Evolutionary conservation across 2,113 vertebrate species (phyloP).

Genomic region (Apeltes quadracus): DNA sequence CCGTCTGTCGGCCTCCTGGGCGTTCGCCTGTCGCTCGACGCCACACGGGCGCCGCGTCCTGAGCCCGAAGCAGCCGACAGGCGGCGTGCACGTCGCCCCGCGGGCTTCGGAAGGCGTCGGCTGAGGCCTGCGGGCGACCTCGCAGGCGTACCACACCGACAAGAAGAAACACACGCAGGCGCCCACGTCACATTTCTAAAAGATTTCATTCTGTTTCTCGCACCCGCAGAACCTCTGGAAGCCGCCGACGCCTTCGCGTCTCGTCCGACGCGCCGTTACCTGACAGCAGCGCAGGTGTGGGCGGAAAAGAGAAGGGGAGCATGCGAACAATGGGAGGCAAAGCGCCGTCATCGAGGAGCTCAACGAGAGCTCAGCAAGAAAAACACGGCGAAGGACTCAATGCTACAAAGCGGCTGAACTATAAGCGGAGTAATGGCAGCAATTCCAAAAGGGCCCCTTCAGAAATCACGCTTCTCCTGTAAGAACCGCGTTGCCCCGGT

Average conservation of each 20-base stretch:
- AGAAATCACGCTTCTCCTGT: background rate
- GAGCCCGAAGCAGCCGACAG: constrained; percentile 8
- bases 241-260: background rate
- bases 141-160: background rate
- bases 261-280: constrained; percentile 12
- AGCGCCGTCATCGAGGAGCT: constrained; percentile 31
- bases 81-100: background rate
- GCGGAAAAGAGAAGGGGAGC: background rate
- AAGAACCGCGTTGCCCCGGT: background rate
- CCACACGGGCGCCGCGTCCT: background rate
- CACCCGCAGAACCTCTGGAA: background rate
- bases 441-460: constrained; percentile 17
- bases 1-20: background rate
- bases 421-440: constrained; percentile 12
- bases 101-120: background rate
- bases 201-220: background rate
- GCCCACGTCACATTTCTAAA: too few relatives aligned
- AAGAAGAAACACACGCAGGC: too few relatives aligned
- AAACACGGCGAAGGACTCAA: too few relatives aligned
- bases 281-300: constrained; percentile 58
- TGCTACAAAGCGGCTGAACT: constrained; percentile 34
- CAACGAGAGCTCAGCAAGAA: constrained; percentile 38
- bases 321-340: constrained; percentile 17
- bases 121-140: background rate
- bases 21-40: background rate